Evolutionary conservation across 2,113 vertebrate genomes (phyloP).

Genomic region (Sceloporus undulatus): DNA sequence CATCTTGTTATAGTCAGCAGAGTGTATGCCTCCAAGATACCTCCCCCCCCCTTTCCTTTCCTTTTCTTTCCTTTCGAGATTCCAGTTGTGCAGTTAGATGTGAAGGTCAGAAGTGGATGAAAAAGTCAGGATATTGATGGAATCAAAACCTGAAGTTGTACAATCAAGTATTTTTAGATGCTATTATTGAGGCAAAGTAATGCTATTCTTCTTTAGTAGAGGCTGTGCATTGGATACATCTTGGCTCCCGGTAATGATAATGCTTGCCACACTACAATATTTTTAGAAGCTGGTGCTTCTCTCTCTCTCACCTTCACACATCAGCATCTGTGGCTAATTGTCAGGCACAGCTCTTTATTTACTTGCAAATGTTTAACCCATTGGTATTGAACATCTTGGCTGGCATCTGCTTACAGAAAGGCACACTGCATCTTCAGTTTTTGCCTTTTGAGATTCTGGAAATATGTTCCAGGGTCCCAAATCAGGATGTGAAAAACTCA

Average conservation of each 20-base stretch:
- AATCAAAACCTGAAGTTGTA: conserved; percentile 33
- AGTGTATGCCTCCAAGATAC: neutral
- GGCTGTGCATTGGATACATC: conserved; percentile 71
- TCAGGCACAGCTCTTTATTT: conserved; percentile 57
- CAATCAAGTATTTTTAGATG: conserved; percentile 70
- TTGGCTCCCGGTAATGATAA: conserved; percentile 73
- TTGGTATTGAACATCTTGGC: conserved; percentile 1
- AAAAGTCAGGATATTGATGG: conserved; percentile 3
- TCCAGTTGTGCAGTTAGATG: neutral
- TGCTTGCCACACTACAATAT: conserved; percentile 77
- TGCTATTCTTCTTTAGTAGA: conserved; percentile 65
- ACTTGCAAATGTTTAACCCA: conserved; percentile 63
- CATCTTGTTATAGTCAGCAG: neutral
- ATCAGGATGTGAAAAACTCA: too few species aligned
- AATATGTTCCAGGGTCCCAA: neutral
- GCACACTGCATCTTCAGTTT: too few species aligned
- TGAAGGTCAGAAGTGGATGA: fast-evolving
- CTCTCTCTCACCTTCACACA: conserved; percentile 70
- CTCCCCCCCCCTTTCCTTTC: too few species aligned
- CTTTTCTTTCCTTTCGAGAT: neutral
- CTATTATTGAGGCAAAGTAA: conserved; percentile 70
- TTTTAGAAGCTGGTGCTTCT: conserved; percentile 75
- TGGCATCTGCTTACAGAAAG: neutral
- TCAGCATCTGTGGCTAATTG: conserved; percentile 60
- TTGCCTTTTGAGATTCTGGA: neutral